These are phyloP conservation scores for Conomelus anceps DNA, from an alignment of 2,888 invertebrate species.

Conservation along the genomic window DNA sequence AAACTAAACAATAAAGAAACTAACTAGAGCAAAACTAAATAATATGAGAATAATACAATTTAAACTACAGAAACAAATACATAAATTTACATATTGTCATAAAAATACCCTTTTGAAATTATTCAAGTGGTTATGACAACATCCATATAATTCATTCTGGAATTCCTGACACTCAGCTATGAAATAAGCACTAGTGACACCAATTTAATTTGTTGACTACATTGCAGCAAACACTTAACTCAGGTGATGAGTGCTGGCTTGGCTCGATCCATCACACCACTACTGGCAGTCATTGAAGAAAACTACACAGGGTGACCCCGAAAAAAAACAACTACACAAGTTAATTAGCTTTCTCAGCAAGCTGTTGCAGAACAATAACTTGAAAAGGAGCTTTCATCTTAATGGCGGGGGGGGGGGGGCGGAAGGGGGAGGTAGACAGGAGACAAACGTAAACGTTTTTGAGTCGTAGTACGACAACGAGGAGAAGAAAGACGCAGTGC, in stretches of 20 bases:
- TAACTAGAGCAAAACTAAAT: no score
- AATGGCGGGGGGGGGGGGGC: background rate
- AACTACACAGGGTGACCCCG: no score
- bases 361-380: background rate
- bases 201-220: background rate
- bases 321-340: background rate
- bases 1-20: no score
- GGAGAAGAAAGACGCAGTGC: background rate
- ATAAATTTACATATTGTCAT: no score
- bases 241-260: background rate
- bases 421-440: background rate
- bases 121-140: no score
- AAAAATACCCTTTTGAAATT: no score
- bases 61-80: no score
- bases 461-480: background rate
- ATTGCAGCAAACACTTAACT: background rate
- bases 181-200: no score
- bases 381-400: background rate
- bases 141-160: no score
- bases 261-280: background rate
- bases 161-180: no score
- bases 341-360: background rate
- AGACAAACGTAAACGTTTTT: constrained; percentile 5
- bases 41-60: no score
- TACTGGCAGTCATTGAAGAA: background rate